Base-by-base conservation (phyloP, 2,797 vertebrate species). In the Picus viridis region DNA sequence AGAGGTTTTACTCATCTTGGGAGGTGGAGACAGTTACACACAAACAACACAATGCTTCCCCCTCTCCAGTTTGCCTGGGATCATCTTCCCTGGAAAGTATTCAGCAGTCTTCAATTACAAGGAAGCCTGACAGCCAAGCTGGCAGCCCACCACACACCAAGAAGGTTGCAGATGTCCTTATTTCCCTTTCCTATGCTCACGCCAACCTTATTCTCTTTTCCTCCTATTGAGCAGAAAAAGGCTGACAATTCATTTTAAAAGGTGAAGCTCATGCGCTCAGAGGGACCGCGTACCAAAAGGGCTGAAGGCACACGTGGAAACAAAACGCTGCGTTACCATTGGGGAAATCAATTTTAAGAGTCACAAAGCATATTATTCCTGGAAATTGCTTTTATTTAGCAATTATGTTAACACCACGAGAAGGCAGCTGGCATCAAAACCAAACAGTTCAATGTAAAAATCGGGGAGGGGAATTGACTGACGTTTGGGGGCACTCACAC, bases 361-460 rank as follows among this genome's bases (percentile, higher is more conserved):
- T 78, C 96, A 95, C 32, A 84, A 93, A 81, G 75, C 27, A 34
- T 56, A 83, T 95, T 95, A 93, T 94, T 97, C 93, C 91, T 96
- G 91, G 83, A 96, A 96, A 88, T 93, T 92, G 94, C 89, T 94
- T 96, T 97, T 96, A 97, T 96, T 96, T 96, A 93, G 92, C 89
- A 95, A 92, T 92, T 91, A 94, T 11, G n/a, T 95, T 82, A 83
- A 94, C 89, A 75, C 63, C 71, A 62, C 83, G 63, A 93, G 89
- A 94, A 92, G 94, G 96, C 91, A 95, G 95, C 54, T 83, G 86
- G 87, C 92, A 95, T 34, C 41, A 88, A 45, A 96, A 95, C 91
- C 79, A 96, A 89, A 92, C 67, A 88, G 86, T 83, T 97, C 92
- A 7, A 74, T 87, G 93, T 72, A 90, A 86, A 94, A 91, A 92